Conservation (phyloP, 2,797 vertebrate genomes). For the Pseudochirops corinnae region DNA sequence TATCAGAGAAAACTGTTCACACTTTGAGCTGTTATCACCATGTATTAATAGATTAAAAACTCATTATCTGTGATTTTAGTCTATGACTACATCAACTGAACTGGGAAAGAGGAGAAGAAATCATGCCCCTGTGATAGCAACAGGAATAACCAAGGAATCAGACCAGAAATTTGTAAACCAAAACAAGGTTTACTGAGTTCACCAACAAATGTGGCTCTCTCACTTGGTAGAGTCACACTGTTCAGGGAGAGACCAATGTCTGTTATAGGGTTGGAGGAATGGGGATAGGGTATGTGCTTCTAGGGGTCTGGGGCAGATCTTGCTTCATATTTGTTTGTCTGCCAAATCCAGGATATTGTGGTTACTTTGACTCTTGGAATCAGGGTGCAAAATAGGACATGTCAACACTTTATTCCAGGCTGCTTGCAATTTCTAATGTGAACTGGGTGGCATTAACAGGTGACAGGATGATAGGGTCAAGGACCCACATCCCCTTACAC, state of each 20-base stretch:
- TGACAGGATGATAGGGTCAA: not conserved
- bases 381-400: not conserved
- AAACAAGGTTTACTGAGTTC: not conserved
- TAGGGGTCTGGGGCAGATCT: not conserved
- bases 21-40: not conserved
- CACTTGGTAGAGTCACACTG: not conserved
- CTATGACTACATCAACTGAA: not conserved
- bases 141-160: not conserved
- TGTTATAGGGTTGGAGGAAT: not conserved
- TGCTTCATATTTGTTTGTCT: not conserved
- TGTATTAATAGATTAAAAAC: not conserved
- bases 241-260: not conserved
- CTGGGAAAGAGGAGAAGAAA: not conserved
- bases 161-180: not conserved
- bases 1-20: not conserved
- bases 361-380: not conserved
- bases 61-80: not conserved
- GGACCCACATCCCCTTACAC: not conserved
- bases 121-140: not conserved
- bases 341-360: not conserved
- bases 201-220: not conserved
- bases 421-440: not conserved
- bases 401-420: not conserved
- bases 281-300: not conserved
- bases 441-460: not conserved